Conservation (phyloP, 2,888 invertebrate species). For the Deilephila elpenor region DNA sequence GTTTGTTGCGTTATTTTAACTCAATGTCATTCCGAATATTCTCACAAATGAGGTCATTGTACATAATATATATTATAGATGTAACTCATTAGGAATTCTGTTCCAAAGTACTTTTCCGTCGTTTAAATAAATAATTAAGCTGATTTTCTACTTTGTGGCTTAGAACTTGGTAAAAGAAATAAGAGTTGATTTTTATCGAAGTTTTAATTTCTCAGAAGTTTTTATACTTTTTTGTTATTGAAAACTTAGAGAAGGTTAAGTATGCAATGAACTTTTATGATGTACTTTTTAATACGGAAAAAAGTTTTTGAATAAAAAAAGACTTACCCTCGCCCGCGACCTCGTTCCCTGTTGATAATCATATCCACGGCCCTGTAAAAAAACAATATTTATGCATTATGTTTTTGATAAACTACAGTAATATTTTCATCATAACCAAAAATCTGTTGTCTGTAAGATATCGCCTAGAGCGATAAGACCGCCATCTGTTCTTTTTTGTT, state of each 20-base stretch:
- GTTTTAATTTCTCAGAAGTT: not conserved
- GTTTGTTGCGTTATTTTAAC: too few species aligned
- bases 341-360: slow-evolving; percentile 78
- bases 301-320: not conserved
- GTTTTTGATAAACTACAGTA: too few species aligned
- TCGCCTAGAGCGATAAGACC: too few species aligned
- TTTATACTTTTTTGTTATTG: not conserved
- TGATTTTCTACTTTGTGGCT: not conserved
- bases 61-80: too few species aligned
- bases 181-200: not conserved
- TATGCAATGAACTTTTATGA: too few species aligned
- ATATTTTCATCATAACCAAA: too few species aligned
- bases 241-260: not conserved
- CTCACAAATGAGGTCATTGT: too few species aligned
- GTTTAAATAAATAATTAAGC: slow-evolving; percentile 1
- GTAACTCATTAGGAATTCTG: too few species aligned
- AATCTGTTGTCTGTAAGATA: too few species aligned
- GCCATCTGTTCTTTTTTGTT: too few species aligned
- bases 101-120: not conserved
- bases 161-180: not conserved
- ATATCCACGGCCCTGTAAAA: slow-evolving; percentile 75
- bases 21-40: too few species aligned
- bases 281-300: too few species aligned
- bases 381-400: slow-evolving; percentile 3
- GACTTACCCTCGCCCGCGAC: slow-evolving; percentile 76